A percentile compares a stretch with the other conserved stretches of the same genome.
phyloP scores from a whole-genome alignment of 2,888 invertebrate genomes.

The Criorhina ranunculi region DNA sequence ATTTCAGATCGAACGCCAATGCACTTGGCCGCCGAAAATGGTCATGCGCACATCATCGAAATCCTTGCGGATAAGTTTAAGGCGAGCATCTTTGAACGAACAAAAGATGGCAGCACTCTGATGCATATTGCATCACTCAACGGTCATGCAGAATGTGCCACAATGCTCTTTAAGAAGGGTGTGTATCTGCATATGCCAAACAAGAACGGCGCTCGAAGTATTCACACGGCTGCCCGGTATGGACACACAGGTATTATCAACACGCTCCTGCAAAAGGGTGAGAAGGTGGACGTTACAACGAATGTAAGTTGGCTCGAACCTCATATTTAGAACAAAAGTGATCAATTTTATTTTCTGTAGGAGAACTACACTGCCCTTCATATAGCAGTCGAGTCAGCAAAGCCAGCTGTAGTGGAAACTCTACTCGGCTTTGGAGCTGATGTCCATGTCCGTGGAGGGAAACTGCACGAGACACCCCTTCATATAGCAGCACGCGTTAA shows the following conservation, averaged over 20 bases:
- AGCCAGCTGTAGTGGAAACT: constrained; percentile 97
- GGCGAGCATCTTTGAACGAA: constrained; percentile 97
- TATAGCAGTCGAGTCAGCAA: constrained; percentile 97
- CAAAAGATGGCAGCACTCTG: constrained; percentile 98
- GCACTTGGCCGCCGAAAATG: constrained; percentile 98
- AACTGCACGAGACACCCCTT: constrained; percentile 95
- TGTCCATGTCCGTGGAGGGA: constrained; percentile 96
- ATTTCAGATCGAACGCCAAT: constrained; percentile 95
- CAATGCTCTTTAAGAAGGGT: constrained; percentile 99
- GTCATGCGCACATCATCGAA: constrained; percentile 98
- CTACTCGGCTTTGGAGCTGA: constrained; percentile 98
- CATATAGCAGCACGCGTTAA: constrained; percentile 98
- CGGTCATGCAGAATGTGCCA: constrained; percentile 99
- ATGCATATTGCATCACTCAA: constrained; percentile 99
- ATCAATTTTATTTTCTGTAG: constrained; percentile 84
- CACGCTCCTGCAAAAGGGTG: constrained; percentile 97
- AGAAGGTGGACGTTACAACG: constrained; percentile 97
- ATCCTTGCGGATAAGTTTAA: constrained; percentile 98
- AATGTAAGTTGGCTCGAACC: constrained; percentile 87
- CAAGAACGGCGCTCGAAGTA: constrained; percentile 96
- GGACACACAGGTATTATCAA: constrained; percentile 99
- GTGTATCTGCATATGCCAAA: constrained; percentile 99
- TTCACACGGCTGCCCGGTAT: constrained; percentile 98
- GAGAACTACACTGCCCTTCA: constrained; percentile 99
- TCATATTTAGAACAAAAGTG: neutral